These are phyloP conservation scores for Sandelia bainsii DNA, from an alignment of 2,797 vertebrate genomes.

Conservation along the genomic window DNA sequence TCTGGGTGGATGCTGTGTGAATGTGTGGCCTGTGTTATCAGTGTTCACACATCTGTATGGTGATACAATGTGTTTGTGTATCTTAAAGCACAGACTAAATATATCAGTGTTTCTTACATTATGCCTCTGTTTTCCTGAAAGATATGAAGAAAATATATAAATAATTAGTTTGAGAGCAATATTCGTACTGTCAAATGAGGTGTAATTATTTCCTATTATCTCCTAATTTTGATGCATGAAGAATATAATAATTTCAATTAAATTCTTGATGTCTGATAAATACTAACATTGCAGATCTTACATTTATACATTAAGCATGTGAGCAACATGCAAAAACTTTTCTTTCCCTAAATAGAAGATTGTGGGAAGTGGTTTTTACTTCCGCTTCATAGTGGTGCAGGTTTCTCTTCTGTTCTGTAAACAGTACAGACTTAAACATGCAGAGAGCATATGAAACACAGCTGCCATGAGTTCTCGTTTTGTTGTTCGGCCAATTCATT, in stretches of 20 bases:
- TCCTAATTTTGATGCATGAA: too few relatives aligned
- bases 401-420: conserved; percentile 3
- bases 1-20: conserved; percentile 28
- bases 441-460: conserved; percentile 6
- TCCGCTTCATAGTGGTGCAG: neutral
- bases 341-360: neutral
- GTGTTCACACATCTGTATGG: conserved; percentile 29
- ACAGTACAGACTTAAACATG: conserved; percentile 5
- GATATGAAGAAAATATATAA: neutral
- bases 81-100: conserved; percentile 25
- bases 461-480: conserved; percentile 16
- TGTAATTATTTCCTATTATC: neutral
- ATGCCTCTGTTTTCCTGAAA: neutral
- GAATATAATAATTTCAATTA: too few relatives aligned
- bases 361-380: neutral
- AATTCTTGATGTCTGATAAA: too few relatives aligned
- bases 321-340: neutral
- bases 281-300: too few relatives aligned
- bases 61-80: conserved; percentile 38
- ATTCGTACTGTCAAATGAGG: neutral
- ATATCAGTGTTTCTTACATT: conserved; percentile 1
- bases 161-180: neutral
- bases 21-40: conserved; percentile 37
- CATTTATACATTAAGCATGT: neutral
- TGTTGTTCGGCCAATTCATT: conserved; percentile 4